Evolutionary conservation across 2,113 vertebrate genomes (phyloP), one percentile per base, ranked within the genome.

Genomic region (Picathartes gymnocephalus): DNA sequence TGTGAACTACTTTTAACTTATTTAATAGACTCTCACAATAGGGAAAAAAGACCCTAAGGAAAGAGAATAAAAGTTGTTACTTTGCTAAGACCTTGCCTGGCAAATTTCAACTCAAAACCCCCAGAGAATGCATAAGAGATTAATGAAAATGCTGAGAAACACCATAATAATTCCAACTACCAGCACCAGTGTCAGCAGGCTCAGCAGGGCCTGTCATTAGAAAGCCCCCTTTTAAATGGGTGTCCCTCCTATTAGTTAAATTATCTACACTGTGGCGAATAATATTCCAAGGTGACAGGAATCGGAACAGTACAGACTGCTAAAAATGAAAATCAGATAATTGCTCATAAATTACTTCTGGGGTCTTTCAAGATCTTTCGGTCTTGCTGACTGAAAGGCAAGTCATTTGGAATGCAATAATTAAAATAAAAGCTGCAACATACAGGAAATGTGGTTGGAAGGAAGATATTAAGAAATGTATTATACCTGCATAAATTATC

Each of bases 291-390:
- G 94, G 95, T 97, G 95, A 95, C 88, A 96, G 95, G 88, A 96
- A 94, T 78, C 1, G 3, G 86, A 96, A 91, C 85, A 92, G 94
- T 90, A 79, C 84, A 93, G 90, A 45, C 93, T 95, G 76, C 93
- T 96, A 87, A 94, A 97, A 95, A 88, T 92, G 94, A 96, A 96
- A 94, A 94, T 92, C 95, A 96, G 95, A 95, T 96, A 97, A 97
- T 97, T 97, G 95, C 97, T 96, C 95, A 97, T 96, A 97, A 96
- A 97, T 97, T 97, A 97, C 95, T 96, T 93, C 91, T 97, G 82
- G 87, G 93, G 95, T 96, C 92, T 97, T 96, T 96, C 93, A 96
- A 96, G 96, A 95, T 96, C 95, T 95, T 97, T 97, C 47, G 54
- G 82, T 79, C 95, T 88, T 93, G 62, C 95, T 93, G 95, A 95